Evolutionary conservation across 2,888 invertebrate species (phyloP), one percentile per base, ranked within the genome.

Genomic region (Cerastoderma edule): DNA sequence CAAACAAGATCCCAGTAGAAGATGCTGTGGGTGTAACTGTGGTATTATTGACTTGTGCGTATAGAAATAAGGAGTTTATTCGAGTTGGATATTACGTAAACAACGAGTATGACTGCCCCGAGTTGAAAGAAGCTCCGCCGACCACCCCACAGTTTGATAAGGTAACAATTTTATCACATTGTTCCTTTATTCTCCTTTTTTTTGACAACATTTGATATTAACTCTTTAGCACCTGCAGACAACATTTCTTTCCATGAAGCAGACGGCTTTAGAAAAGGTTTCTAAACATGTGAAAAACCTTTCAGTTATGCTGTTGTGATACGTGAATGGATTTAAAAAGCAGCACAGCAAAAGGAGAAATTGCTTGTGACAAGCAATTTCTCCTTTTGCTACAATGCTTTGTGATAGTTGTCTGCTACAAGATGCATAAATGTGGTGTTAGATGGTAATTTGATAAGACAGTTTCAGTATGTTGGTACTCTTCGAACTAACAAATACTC

Each of bases 1-100:
- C 97, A 0, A 95, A 95, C 16, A 96, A 97, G 89, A 99, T 99
- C 87, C 99, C 99, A 1, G 96, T 97, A 87, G 97, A 97, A 83
- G 99, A 99, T 93, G 98, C 98, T 44, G 95, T 99, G n/a, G 99
- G 99, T 19, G 99, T 99, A 0, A 99, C 99, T 0, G 99, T 99
- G 0, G 97, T 99, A 0, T 94, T 99, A 22, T 94, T 99, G 64
- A 98, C 98, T 1, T 99, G 99, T 93, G 97, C 97, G 0, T 99
- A 99, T 91, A 94, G 96, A 84, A 95, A 95, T 32, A 10, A 98
- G 96, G 94, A 99, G 93, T 99, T 99, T 92, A 98, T 99, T 1
- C 95, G 99, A 76, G 98, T 99, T 2, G 99, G 99, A 1, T 99
- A 99, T 93, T 99, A 99, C 92, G 99, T 99, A 72, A 99, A 99